Evolutionary conservation across 2,113 vertebrate genomes (phyloP).

Genomic region (Paracanthobrama guichenoti): DNA sequence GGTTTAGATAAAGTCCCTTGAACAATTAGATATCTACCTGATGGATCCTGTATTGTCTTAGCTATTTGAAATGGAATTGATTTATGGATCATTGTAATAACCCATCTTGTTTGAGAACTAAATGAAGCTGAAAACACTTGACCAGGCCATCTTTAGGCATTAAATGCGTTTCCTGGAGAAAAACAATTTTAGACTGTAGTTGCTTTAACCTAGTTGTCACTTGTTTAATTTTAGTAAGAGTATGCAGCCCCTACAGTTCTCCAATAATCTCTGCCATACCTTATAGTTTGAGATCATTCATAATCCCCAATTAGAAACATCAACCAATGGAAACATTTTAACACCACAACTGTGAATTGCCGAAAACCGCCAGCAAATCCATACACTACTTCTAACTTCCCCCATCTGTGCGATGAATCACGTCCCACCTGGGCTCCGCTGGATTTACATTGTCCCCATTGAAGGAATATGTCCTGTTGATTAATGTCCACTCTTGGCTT

Average conservation of each 20-base stretch:
- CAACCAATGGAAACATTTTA: neutral
- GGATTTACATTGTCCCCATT: too few relatives aligned
- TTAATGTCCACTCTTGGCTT: too few relatives aligned
- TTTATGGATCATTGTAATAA: neutral
- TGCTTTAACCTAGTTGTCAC: conserved; percentile 4
- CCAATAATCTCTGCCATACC: neutral
- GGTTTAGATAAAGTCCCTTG: conserved; percentile 5
- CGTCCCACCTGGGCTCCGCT: neutral
- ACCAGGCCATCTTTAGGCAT: conserved; percentile 6
- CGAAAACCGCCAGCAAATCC: neutral
- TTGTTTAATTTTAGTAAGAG: conserved; percentile 10
- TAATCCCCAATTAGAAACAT: neutral
- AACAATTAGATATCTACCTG: conserved; percentile 24
- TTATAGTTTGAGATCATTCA: neutral
- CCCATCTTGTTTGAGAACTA: conserved; percentile 11
- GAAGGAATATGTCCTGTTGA: too few relatives aligned
- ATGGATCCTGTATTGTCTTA: neutral
- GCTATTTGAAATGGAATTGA: conserved; percentile 5
- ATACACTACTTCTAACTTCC: neutral
- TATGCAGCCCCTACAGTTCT: conserved; percentile 12
- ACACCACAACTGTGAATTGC: neutral
- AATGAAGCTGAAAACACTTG: conserved; percentile 20
- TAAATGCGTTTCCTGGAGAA: conserved; percentile 13
- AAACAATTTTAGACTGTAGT: conserved; percentile 1
- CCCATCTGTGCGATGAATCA: neutral